phyloP scores from a whole-genome alignment of 1,140 invertebrate species.

The Parasteatoda tepidariorum region DNA sequence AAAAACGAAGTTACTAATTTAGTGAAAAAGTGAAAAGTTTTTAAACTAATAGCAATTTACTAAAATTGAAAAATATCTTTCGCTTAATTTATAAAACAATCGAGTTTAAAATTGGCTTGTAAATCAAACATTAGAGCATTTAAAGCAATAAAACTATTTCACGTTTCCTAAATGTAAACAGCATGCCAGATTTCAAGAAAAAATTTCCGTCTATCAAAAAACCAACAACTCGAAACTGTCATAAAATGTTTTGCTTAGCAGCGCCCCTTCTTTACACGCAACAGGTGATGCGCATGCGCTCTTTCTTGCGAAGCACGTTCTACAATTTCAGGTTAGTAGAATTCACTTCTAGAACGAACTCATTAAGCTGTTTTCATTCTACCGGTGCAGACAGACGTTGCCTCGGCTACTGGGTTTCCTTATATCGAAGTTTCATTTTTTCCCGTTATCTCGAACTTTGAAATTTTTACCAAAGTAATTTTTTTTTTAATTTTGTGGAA shows the following conservation, averaged over 20 bases:
- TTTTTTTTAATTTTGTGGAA: neutral
- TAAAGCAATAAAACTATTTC: no score
- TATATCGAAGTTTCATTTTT: neutral
- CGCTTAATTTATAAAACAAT: no score
- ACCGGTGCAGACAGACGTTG: neutral
- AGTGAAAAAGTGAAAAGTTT: no score
- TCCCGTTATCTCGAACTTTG: neutral
- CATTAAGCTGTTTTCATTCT: constrained; percentile 27
- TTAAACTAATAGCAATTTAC: no score
- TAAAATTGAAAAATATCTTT: no score
- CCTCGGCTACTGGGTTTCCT: neutral
- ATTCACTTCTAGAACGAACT: constrained; percentile 12
- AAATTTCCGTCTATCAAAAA: no score
- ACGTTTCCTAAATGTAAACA: no score
- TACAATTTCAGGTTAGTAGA: constrained; percentile 47
- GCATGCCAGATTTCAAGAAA: no score
- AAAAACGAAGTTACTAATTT: no score
- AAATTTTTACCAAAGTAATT: neutral
- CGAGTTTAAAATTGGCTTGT: no score
- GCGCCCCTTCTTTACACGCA: constrained; percentile 8
- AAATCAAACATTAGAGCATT: no score
- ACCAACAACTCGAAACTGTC: no score
- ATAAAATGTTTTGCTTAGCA: constrained; percentile 4
- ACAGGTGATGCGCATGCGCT: constrained; percentile 31
- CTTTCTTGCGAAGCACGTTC: constrained; percentile 1